Evolutionary conservation across 2,113 vertebrate species (phyloP).

Genomic region (Excalfactoria chinensis): DNA sequence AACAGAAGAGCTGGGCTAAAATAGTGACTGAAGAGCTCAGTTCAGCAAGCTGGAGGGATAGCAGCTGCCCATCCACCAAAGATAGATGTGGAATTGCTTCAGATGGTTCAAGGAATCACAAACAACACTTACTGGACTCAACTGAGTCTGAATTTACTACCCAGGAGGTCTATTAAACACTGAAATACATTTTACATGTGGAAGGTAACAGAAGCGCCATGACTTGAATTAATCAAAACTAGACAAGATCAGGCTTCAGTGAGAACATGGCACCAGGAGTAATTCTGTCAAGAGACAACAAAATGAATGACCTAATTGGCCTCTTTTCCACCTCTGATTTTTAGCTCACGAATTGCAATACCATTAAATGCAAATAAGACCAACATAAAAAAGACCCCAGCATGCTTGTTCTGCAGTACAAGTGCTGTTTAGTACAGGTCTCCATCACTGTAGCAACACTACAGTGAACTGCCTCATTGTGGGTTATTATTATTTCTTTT

Average conservation of each 20-base stretch:
- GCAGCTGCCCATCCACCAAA: not conserved
- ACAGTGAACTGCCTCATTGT: not conserved
- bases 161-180: not conserved
- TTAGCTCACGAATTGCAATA: accelerated
- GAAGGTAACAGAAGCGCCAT: not conserved
- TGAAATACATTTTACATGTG: slow-evolving; percentile 40
- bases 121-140: not conserved
- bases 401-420: not conserved
- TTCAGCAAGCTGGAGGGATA: not conserved
- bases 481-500: not conserved
- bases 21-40: not conserved
- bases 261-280: not conserved
- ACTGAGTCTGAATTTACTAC: slow-evolving; percentile 6
- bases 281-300: slow-evolving; percentile 10
- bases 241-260: not conserved
- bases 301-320: slow-evolving; percentile 7
- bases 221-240: not conserved
- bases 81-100: not conserved
- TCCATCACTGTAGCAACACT: not conserved
- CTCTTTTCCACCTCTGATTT: not conserved
- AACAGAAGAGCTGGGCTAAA: not conserved
- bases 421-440: not conserved
- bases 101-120: not conserved
- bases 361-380: not conserved
- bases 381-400: accelerated